Evolutionary conservation across 2,888 invertebrate species (phyloP), one percentile per base, ranked within the genome.

Genomic region (Athalia cordata): DNA sequence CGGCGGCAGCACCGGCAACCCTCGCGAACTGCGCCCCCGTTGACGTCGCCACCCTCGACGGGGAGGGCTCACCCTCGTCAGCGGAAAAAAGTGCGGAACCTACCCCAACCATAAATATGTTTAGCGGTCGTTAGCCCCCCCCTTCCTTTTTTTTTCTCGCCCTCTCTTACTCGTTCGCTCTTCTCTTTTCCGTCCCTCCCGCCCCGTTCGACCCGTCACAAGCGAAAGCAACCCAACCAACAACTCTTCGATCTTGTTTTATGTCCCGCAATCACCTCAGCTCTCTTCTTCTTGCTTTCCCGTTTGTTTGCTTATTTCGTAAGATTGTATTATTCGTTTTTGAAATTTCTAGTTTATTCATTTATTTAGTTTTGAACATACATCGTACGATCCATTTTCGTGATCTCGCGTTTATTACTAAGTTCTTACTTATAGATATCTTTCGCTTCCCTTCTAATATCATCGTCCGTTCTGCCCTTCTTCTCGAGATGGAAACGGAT

Each of bases 101-200:
- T 88, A 87, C 85, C 87, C 83, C 85, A 87, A 88, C 82, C 83
- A 85, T 84, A 85, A 83, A 86, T 84, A 84, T 83, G 83, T 87
- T 85, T 83, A 81, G 81, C 81, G 83, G 84, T 84, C 85, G 85
- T 86, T 86, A 87, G 75, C 62, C 62, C 75, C 61, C 61, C 75
- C 62, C 75, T 62, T 64, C 75, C 61, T 75, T 57, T 75, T 55
- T 50, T 13, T 13, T 4, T 50, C 62, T 29, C 52, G 5, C 67
- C 11, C 67, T 11, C 29, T 50, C 7, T 45, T n/a, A 13, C 72
- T 72, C 59, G n/a, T 8, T 43, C 68, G 52, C 29, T 50, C 66
- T 5, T 57, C 2, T 45, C 57, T 3, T 55, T 61, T 72, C 57
- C 62, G 7, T 55, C 3, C 52, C 13, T 29, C 13, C 62, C 15